Percentiles rank a stretch among this genome's conserved stretches.
Conservation (phyloP, 2,888 invertebrate species). For the Athrips mouffetella region DNA sequence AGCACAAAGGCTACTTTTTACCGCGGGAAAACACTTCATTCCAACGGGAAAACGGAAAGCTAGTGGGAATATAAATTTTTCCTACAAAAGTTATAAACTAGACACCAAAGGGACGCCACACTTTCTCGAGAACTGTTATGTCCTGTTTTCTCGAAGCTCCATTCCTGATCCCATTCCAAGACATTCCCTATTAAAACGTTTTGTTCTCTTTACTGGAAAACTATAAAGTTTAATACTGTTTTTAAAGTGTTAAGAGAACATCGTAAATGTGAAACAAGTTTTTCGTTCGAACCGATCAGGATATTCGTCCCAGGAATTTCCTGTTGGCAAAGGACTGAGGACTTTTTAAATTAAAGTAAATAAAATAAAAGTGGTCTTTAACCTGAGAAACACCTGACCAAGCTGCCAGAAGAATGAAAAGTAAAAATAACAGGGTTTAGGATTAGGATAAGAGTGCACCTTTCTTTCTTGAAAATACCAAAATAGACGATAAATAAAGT, state of each 20-base stretch:
- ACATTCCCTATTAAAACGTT: neutral
- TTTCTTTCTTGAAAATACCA: too few species aligned
- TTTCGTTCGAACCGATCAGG: constrained; percentile 3
- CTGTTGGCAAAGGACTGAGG: neutral
- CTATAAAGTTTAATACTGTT: constrained; percentile 14
- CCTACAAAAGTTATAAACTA: too few species aligned
- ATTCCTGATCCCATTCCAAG: neutral
- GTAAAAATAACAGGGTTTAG: neutral
- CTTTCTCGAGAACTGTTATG: too few species aligned
- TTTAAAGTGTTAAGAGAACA: neutral
- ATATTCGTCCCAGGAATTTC: neutral
- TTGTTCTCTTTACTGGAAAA: constrained; percentile 10
- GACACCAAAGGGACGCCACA: too few species aligned
- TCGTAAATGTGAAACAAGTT: constrained; percentile 11
- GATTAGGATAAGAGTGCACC: too few species aligned
- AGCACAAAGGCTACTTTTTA: too few species aligned
- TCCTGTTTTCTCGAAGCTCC: neutral
- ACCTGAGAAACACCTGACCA: neutral
- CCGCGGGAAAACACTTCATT: too few species aligned
- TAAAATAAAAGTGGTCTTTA: neutral
- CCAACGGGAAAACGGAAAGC: too few species aligned
- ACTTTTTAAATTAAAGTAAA: neutral
- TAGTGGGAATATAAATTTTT: too few species aligned
- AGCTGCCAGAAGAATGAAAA: neutral
- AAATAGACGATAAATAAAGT: too few species aligned